These are phyloP conservation scores for Rousettus madagascariensis DNA, from an alignment of 2,797 vertebrate genomes.

Conservation along the genomic window DNA sequence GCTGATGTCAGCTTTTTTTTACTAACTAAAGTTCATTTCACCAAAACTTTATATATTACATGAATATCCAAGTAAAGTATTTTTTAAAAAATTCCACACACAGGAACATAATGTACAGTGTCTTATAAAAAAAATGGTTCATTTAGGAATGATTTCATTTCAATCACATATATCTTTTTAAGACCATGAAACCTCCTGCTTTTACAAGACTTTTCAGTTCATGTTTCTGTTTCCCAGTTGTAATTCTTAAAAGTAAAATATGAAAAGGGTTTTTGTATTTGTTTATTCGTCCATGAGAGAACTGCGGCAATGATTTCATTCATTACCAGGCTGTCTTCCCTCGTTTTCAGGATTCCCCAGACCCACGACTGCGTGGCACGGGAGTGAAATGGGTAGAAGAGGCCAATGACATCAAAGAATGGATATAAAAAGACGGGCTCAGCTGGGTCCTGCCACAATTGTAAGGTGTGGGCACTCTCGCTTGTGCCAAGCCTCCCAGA, in stretches of 20 bases:
- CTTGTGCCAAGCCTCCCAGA: conserved; percentile 63
- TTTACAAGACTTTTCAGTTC: conserved; percentile 71
- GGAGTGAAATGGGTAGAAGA: conserved; percentile 16
- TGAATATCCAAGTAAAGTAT: conserved; percentile 87
- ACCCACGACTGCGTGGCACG: conserved; percentile 44
- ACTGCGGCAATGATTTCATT: conserved; percentile 44
- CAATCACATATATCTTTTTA: conserved; percentile 79
- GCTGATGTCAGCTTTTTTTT: conserved; percentile 87
- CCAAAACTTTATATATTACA: conserved; percentile 88
- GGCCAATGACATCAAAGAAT: conserved; percentile 42
- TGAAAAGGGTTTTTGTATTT: background rate
- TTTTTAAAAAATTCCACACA: conserved; percentile 81
- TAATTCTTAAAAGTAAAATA: conserved; percentile 51
- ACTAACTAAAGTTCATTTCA: conserved; percentile 89
- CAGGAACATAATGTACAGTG: conserved; percentile 85
- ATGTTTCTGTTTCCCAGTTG: conserved; percentile 71
- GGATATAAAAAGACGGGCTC: conserved; percentile 45
- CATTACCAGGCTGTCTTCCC: conserved; percentile 44
- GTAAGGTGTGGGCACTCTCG: conserved; percentile 52
- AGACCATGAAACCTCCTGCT: conserved; percentile 79
- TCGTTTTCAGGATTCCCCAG: conserved; percentile 10
- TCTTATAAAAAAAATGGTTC: conserved; percentile 75
- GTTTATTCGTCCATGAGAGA: conserved; percentile 39
- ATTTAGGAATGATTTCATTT: conserved; percentile 83
- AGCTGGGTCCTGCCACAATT: conserved; percentile 31